Base-by-base conservation (phyloP, 2,797 vertebrate genomes). In the Rhinatrema bivittatum region DNA sequence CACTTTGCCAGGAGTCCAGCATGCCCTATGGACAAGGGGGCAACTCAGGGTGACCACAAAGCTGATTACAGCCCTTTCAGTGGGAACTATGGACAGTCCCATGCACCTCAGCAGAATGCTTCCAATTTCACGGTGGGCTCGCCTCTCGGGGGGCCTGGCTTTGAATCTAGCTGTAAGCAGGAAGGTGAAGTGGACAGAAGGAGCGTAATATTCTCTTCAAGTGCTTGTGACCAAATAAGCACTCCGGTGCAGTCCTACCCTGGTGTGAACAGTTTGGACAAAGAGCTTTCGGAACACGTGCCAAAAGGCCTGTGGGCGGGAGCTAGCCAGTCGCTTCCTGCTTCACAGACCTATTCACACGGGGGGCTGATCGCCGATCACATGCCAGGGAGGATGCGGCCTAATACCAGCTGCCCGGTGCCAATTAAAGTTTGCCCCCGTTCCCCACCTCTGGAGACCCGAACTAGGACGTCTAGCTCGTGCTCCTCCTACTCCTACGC, bases 1-100 rank as follows among this genome's bases (percentile, higher is more conserved):
- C 86, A 90, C 79, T 89, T 91, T 56, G 66, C 86, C 79, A 91
- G 89, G 86, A 82, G 84, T 86, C 82, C 90, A 42, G 70, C 83
- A 57, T 90, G 87, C 76, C 79, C 89, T 84, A 89, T 91, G 65
- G 91, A 94, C 79, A 93, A 91, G 81, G 88, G 82, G 76, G 85
- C 88, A 88, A 87, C 94, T 97, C 95, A 97, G 94, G 93, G 87
- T 93, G 93, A 97, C 88, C 90, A 91, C 77, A 91, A 88, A 89
- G 92, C 89, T 79, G 90, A 96, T 79, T 92, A 89, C 33, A 69
- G 79, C 82, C 88, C 90, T 80, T 92, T 91, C 61, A 48, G 82
- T 19, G 88, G 87, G 72, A 91, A 82, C 73, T 84, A 87, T 12
- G 84, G 70, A 69, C 79, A 86, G 75, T 82, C 94, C 64, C 85